Evolutionary conservation across 2,113 vertebrate species (phyloP).

Genomic region (Cichladusa arquata): DNA sequence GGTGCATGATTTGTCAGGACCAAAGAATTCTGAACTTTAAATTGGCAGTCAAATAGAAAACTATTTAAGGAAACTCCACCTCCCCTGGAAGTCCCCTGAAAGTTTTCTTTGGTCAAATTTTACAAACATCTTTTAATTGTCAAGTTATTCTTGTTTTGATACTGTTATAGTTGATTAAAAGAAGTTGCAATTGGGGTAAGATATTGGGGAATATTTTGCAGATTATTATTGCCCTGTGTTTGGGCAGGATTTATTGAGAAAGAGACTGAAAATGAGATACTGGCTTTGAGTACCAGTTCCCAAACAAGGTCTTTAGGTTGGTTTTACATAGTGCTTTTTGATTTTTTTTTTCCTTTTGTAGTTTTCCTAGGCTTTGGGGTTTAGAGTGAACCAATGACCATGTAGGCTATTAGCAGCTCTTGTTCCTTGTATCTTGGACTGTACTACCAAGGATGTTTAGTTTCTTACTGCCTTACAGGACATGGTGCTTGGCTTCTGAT

Average conservation of each 20-base stretch:
- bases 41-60: not conserved
- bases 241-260: not conserved
- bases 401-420: not conserved
- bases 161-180: not conserved
- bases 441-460: not conserved
- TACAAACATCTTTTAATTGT: not conserved
- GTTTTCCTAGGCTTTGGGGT: not conserved
- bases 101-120: not conserved
- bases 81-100: not conserved
- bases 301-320: not conserved
- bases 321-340: not conserved
- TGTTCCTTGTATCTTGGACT: not conserved
- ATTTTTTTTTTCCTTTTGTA: fast-evolving
- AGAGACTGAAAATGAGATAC: not conserved
- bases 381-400: not conserved
- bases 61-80: not conserved
- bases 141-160: not conserved
- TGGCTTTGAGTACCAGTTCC: not conserved
- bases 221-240: not conserved
- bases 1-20: not conserved
- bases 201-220: not conserved
- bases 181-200: not conserved
- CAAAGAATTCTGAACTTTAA: not conserved
- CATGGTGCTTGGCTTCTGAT: not conserved
- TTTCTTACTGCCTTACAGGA: not conserved